Conservation (phyloP, 2,113 vertebrate genomes). For the Pituophis catenifer region DNA sequence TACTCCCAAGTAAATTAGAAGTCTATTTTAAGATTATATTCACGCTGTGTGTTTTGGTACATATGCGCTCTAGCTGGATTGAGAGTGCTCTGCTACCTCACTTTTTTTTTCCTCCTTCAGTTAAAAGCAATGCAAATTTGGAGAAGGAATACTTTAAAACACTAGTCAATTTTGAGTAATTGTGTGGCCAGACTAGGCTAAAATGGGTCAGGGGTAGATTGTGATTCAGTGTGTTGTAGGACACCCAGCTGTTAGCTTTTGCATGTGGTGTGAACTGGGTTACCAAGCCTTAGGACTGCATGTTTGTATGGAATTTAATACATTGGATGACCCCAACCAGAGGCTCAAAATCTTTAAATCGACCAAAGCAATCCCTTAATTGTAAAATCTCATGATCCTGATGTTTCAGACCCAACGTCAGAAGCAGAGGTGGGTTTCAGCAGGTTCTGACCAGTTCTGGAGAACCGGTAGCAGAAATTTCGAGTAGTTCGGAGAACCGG, state of each 20-base stretch:
- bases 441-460: too few species aligned
- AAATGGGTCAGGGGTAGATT: not conserved
- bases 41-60: not conserved
- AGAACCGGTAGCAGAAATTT: too few species aligned
- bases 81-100: not conserved
- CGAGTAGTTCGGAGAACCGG: too few species aligned
- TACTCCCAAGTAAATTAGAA: not conserved
- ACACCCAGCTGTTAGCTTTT: not conserved
- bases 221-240: not conserved
- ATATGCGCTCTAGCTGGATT: not conserved
- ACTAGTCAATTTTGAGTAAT: not conserved
- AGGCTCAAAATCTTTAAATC: not conserved
- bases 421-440: not conserved
- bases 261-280: not conserved
- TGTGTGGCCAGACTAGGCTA: not conserved
- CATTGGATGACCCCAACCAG: not conserved
- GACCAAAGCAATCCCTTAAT: not conserved
- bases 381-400: not conserved
- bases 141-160: not conserved
- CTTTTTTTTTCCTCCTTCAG: not conserved
- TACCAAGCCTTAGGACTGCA: not conserved
- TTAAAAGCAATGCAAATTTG: not conserved
- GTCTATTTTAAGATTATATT: not conserved
- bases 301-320: not conserved
- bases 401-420: not conserved